Percentiles rank a stretch among this genome's conserved stretches.
Conservation (phyloP, 1,140 invertebrate genomes). For the Heliothis virescens region DNA sequence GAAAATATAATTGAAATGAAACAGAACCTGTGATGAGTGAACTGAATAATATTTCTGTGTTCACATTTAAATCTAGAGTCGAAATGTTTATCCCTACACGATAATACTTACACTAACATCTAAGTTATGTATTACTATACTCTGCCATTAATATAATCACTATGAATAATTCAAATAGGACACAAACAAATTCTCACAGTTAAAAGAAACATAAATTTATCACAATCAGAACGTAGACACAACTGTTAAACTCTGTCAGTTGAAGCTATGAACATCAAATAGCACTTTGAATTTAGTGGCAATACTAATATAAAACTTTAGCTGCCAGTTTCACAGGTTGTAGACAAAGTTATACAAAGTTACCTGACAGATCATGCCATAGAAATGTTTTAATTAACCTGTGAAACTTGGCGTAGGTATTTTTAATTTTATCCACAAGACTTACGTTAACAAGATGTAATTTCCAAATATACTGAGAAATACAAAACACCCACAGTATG, state of each 20-base stretch:
- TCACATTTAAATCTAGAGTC: neutral
- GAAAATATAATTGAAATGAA: conserved; percentile 2
- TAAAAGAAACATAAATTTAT: conserved; percentile 22
- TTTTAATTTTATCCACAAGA: too few species aligned
- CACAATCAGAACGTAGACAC: conserved; percentile 31
- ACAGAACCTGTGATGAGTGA: neutral
- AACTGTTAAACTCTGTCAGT: conserved; percentile 21
- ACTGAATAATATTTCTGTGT: neutral
- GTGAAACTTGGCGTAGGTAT: too few species aligned
- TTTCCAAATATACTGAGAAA: too few species aligned
- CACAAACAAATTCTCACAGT: conserved; percentile 14
- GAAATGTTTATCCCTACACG: neutral
- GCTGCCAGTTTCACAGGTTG: too few species aligned
- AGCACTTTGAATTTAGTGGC: neutral
- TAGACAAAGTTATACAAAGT: too few species aligned
- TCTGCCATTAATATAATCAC: conserved; percentile 28
- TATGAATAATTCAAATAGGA: conserved; percentile 33
- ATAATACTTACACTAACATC: conserved; percentile 28
- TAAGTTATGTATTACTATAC: neutral
- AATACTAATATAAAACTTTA: neutral
- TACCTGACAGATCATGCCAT: too few species aligned
- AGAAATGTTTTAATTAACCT: too few species aligned
- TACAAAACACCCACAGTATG: too few species aligned
- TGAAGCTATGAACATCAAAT: conserved; percentile 1
- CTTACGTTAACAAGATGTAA: too few species aligned